A percentile compares a stretch with the other conserved stretches of the same genome.
Conservation (phyloP, 2,797 vertebrate genomes). For the Cichlasoma orientale region DNA sequence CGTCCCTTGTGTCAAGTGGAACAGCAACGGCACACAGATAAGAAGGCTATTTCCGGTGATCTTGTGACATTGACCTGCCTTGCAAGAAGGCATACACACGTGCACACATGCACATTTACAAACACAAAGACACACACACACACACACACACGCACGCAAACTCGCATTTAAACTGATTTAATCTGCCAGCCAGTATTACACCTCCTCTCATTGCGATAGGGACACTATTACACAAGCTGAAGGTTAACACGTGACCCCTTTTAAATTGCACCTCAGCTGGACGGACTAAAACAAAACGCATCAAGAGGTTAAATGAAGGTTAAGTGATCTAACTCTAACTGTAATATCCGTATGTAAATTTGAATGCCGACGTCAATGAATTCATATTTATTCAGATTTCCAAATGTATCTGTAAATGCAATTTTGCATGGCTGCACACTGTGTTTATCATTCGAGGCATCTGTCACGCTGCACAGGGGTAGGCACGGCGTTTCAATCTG, state of each 20-base stretch:
- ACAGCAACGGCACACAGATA: constrained; percentile 70
- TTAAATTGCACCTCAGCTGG: constrained; percentile 35
- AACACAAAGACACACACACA: constrained; percentile 2
- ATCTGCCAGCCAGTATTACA: constrained; percentile 31
- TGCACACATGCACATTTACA: constrained; percentile 1
- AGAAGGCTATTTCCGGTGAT: constrained; percentile 73
- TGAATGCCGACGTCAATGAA: constrained; percentile 5
- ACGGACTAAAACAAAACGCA: constrained; percentile 33
- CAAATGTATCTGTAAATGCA: constrained; percentile 21
- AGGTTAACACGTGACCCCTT: constrained; percentile 47
- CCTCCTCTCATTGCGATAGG: constrained; percentile 39
- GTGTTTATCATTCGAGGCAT: constrained; percentile 48
- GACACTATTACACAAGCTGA: constrained; percentile 49
- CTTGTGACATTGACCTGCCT: constrained; percentile 73
- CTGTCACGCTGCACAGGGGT: constrained; percentile 25
- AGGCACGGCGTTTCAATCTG: constrained; percentile 33
- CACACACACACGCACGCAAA: constrained; percentile 8
- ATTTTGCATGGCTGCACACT: neutral
- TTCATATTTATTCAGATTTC: constrained; percentile 25
- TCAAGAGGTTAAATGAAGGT: constrained; percentile 56
- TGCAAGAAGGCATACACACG: constrained; percentile 12
- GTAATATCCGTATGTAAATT: constrained; percentile 17
- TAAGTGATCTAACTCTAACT: constrained; percentile 30
- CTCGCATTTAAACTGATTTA: constrained; percentile 33
- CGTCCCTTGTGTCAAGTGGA: constrained; percentile 72